Conservation (phyloP, 2,888 invertebrate species). For the Plagodis dolabraria region DNA sequence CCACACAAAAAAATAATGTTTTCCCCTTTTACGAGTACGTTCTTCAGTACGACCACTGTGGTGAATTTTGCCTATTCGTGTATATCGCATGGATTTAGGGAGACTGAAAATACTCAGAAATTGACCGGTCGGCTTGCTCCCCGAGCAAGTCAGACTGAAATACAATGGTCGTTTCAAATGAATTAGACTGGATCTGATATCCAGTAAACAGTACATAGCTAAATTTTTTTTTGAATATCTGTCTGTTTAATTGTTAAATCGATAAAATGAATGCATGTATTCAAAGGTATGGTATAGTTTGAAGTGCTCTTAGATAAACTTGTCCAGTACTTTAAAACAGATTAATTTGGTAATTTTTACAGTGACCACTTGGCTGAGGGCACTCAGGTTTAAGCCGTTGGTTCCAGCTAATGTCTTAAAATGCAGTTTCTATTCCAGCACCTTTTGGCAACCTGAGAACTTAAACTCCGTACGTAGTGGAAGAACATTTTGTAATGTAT, state of each 20-base stretch:
- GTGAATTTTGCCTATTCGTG: slow-evolving; percentile 16
- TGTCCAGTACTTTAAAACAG: no score
- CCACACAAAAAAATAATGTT: no score
- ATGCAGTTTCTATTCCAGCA: no score
- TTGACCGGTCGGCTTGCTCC: slow-evolving; percentile 23
- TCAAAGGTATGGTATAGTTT: no score
- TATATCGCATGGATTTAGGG: slow-evolving; percentile 32
- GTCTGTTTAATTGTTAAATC: neutral
- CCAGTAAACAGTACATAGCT: neutral
- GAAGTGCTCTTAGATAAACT: no score
- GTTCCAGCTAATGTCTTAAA: no score
- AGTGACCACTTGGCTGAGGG: no score
- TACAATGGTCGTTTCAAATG: slow-evolving; percentile 26
- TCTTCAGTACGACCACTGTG: slow-evolving; percentile 9
- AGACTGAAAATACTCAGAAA: slow-evolving; percentile 28
- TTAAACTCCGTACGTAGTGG: no score
- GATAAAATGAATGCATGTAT: neutral
- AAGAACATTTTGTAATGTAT: no score
- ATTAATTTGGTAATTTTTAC: no score
- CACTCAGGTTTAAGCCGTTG: no score
- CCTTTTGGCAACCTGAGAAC: no score
- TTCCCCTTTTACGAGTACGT: neutral
- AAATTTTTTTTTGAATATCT: neutral
- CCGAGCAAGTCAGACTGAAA: slow-evolving; percentile 10
- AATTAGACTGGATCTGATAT: slow-evolving; percentile 29